A percentile compares a stretch with the other conserved stretches of the same genome.
Evolutionary conservation across 1,140 invertebrate genomes (phyloP).

Genomic region (Penaeus chinensis): DNA sequence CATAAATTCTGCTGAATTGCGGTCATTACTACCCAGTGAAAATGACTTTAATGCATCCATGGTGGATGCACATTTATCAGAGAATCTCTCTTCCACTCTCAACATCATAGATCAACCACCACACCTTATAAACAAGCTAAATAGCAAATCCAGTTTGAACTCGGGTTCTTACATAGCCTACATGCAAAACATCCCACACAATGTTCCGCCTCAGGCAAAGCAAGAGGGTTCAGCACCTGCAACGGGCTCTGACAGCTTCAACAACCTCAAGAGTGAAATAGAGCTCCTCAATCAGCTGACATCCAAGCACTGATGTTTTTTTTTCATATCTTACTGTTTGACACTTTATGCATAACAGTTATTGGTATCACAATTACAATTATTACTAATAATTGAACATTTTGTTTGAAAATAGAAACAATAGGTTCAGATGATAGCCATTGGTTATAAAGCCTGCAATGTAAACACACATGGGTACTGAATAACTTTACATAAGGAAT

Average conservation of each 20-base stretch:
- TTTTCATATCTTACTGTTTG: neutral
- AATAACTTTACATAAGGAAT: too few species aligned
- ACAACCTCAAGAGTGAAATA: slow-evolving; percentile 62
- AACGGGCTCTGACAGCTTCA: slow-evolving; percentile 72
- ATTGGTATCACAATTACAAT: neutral
- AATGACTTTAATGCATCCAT: slow-evolving; percentile 65
- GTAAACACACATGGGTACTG: slow-evolving; percentile 5
- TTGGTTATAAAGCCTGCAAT: neutral
- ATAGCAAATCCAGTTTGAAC: slow-evolving; percentile 36
- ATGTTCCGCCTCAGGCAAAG: slow-evolving; percentile 33
- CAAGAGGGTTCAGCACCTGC: slow-evolving; percentile 61
- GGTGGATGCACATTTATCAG: slow-evolving; percentile 64
- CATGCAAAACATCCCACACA: slow-evolving; percentile 41
- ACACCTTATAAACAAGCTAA: slow-evolving; percentile 50
- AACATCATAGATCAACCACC: slow-evolving; percentile 62
- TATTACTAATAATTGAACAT: neutral
- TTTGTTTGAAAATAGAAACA: neutral
- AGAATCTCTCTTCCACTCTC: slow-evolving; percentile 64
- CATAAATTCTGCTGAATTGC: slow-evolving; percentile 64
- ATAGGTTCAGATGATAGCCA: neutral
- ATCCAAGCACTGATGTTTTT: slow-evolving; percentile 71
- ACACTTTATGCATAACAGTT: neutral
- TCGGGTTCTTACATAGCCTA: slow-evolving; percentile 33
- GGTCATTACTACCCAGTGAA: slow-evolving; percentile 65
- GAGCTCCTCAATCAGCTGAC: slow-evolving; percentile 69